These are phyloP conservation scores for Diloba caeruleocephala DNA, from an alignment of 2,888 invertebrate genomes.

Conservation along the genomic window DNA sequence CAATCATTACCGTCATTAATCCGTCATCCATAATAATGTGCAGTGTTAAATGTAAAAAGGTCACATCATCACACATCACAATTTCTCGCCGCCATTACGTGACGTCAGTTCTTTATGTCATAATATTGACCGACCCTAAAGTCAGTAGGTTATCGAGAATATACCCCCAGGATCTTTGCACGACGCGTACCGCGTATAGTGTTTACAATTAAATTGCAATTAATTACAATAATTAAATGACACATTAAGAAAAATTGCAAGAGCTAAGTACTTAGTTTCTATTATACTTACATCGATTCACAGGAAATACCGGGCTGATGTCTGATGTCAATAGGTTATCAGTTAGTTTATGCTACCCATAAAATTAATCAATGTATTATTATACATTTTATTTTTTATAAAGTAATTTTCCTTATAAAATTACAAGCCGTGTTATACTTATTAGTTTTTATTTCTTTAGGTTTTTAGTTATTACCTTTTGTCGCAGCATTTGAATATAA, in stretches of 20 bases:
- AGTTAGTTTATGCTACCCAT: constrained; percentile 13
- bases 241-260: constrained; percentile 22
- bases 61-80: constrained; percentile 26
- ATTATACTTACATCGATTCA: constrained; percentile 13
- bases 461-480: not conserved
- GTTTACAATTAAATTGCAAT: constrained; percentile 40
- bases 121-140: constrained; percentile 56
- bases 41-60: constrained; percentile 39
- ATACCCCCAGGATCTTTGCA: constrained; percentile 50
- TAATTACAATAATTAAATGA: constrained; percentile 39
- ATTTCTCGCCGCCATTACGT: constrained; percentile 43
- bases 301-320: constrained; percentile 11
- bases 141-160: constrained; percentile 48
- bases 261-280: not conserved
- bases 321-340: constrained; percentile 30
- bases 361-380: constrained; percentile 11
- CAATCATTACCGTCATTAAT: constrained; percentile 15
- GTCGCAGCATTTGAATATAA: no score
- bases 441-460: no score
- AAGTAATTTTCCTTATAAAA: constrained; percentile 23
- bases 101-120: constrained; percentile 46
- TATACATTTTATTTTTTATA: constrained; percentile 9
- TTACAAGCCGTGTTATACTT: no score
- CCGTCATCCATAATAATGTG: constrained; percentile 7
- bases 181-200: constrained; percentile 23